Percentiles rank a stretch among this genome's conserved stretches.
Evolutionary conservation across 2,888 invertebrate genomes (phyloP).

Genomic region (Philereme transversata): DNA sequence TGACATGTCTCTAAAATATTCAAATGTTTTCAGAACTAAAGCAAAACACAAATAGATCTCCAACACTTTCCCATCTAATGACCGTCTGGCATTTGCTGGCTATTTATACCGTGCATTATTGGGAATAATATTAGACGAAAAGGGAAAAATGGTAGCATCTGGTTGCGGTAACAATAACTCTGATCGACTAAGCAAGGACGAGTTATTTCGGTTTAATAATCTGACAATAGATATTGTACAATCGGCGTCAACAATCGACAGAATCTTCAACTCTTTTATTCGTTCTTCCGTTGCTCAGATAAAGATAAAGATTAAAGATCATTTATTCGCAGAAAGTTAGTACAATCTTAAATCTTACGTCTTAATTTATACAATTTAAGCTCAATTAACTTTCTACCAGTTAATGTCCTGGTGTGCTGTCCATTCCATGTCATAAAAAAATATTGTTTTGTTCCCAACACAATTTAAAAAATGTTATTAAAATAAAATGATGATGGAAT

Average conservation of each 20-base stretch:
- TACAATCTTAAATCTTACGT: no score
- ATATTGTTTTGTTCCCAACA: no score
- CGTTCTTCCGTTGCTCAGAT: no score
- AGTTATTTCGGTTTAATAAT: constrained; percentile 13
- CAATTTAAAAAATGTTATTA: no score
- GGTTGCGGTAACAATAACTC: constrained; percentile 31
- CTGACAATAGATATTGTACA: constrained; percentile 10
- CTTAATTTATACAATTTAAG: no score
- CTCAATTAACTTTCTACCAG: no score
- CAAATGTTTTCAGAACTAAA: constrained; percentile 3
- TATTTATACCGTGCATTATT: constrained; percentile 21
- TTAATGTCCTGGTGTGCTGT: no score
- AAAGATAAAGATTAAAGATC: no score
- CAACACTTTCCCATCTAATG: constrained; percentile 3
- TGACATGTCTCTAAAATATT: not conserved
- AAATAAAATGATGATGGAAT: no score
- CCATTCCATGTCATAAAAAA: no score
- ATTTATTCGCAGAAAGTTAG: no score
- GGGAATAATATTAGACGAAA: constrained; percentile 7
- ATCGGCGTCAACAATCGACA: not conserved
- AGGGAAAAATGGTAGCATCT: constrained; percentile 11
- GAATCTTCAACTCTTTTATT: not conserved
- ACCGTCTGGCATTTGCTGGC: constrained; percentile 6
- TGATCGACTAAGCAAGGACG: constrained; percentile 19
- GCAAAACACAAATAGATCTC: constrained; percentile 9